phyloP scores from a whole-genome alignment of 2,113 vertebrate species.

The Scopus umbretta region DNA sequence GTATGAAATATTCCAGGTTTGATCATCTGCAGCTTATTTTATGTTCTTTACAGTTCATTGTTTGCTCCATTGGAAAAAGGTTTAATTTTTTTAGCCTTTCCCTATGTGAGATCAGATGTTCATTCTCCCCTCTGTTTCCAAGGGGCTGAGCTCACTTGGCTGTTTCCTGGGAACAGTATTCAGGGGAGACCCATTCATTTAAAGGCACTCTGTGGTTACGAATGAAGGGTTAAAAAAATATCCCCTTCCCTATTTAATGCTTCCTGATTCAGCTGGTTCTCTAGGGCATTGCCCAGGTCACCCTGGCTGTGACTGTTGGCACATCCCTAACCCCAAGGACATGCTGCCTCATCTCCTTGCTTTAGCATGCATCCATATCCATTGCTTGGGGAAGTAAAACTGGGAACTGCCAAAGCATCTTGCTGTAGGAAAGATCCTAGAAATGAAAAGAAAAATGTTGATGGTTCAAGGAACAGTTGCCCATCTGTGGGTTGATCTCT shows the following conservation, averaged over 20 bases:
- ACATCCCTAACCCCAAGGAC: neutral
- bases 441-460: neutral
- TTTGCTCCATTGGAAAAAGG: neutral
- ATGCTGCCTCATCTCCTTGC: neutral
- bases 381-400: neutral
- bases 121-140: neutral
- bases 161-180: neutral
- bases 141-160: neutral
- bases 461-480: neutral
- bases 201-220: neutral
- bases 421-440: neutral
- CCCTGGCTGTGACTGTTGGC: neutral
- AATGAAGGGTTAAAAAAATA: neutral
- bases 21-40: neutral
- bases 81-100: neutral
- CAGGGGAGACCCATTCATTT: neutral
- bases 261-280: neutral
- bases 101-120: neutral
- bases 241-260: neutral
- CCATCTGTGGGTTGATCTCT: neutral
- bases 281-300: neutral
- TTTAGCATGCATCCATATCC: neutral
- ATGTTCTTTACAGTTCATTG: neutral
- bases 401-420: neutral
- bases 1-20: conserved; percentile 8